Percentiles rank a stretch among this genome's conserved stretches.
phyloP scores from a whole-genome alignment of 2,113 vertebrate species.

The Microtus pennsylvanicus region DNA sequence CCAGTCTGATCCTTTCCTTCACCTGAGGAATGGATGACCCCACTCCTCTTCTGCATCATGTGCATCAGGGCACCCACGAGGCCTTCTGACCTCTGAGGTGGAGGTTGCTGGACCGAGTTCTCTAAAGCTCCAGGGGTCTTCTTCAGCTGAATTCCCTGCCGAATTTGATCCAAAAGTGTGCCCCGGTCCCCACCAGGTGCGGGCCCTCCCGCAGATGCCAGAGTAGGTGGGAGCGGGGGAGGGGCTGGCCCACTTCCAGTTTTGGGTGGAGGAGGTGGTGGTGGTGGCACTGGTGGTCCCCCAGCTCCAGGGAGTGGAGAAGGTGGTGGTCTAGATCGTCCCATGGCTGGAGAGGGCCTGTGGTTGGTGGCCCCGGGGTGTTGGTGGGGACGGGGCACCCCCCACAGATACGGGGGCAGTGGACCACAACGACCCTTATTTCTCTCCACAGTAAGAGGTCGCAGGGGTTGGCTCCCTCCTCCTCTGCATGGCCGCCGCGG shows the following conservation, averaged over 20 bases:
- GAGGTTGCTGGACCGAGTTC: conserved; percentile 54
- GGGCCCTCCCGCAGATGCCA: conserved; percentile 54
- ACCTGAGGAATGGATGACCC: conserved; percentile 95
- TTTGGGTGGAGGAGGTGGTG: conserved; percentile 60
- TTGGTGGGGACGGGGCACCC: conserved; percentile 57
- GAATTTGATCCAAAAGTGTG: conserved; percentile 93
- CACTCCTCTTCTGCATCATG: conserved; percentile 96
- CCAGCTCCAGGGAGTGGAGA: conserved; percentile 70
- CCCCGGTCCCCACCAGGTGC: conserved; percentile 84
- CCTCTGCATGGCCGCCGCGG: conserved; percentile 84
- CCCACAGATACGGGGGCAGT: conserved; percentile 88
- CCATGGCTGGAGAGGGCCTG: conserved; percentile 75
- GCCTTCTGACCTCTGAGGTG: conserved; percentile 85
- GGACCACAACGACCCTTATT: conserved; percentile 86
- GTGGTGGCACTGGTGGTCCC: conserved; percentile 69
- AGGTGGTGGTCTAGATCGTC: conserved; percentile 73
- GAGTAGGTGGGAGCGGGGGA: conserved; percentile 72
- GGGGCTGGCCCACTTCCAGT: conserved; percentile 49
- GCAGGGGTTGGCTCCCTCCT: conserved; percentile 58
- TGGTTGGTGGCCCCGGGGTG: conserved; percentile 70
- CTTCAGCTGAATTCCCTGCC: conserved; percentile 90
- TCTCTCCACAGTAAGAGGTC: conserved; percentile 9
- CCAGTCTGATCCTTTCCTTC: conserved; percentile 91
- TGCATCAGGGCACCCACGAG: conserved; percentile 94
- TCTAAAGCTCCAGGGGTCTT: conserved; percentile 85